phyloP scores from a whole-genome alignment of 2,113 vertebrate species.

The Dasypus novemcinctus region DNA sequence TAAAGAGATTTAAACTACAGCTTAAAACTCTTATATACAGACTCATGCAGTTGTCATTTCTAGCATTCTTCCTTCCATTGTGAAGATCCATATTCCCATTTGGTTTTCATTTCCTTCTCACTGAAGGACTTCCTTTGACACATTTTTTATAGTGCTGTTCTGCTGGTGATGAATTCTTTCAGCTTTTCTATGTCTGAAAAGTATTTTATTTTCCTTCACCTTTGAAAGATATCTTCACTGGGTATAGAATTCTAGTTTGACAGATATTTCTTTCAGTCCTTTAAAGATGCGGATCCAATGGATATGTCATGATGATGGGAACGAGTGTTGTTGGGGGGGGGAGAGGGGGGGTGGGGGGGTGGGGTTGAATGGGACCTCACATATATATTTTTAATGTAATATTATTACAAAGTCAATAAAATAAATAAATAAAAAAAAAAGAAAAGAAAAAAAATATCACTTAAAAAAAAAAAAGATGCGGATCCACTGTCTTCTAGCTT shows the following conservation, averaged over 20 bases:
- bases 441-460: too few species aligned
- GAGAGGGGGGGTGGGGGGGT: too few species aligned
- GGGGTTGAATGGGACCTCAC: too few species aligned
- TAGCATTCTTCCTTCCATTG: constrained; percentile 3
- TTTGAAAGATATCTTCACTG: constrained; percentile 31
- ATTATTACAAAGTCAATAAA: too few species aligned
- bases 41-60: background rate
- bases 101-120: background rate
- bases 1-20: background rate
- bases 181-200: background rate
- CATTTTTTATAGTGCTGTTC: background rate
- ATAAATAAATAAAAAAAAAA: too few species aligned
- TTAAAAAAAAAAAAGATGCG: too few species aligned
- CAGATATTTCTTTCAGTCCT: constrained; percentile 38
- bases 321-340: too few species aligned
- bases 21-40: background rate
- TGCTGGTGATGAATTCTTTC: background rate
- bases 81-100: background rate
- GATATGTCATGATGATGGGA: too few species aligned
- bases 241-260: constrained; percentile 33
- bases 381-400: too few species aligned
- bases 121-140: background rate
- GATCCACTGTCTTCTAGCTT: background rate
- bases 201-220: background rate
- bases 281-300: constrained; percentile 1